Evolutionary conservation across 92 coral and sea anemone species (phyloP).

Genomic region (Zoanthus solanderi): DNA sequence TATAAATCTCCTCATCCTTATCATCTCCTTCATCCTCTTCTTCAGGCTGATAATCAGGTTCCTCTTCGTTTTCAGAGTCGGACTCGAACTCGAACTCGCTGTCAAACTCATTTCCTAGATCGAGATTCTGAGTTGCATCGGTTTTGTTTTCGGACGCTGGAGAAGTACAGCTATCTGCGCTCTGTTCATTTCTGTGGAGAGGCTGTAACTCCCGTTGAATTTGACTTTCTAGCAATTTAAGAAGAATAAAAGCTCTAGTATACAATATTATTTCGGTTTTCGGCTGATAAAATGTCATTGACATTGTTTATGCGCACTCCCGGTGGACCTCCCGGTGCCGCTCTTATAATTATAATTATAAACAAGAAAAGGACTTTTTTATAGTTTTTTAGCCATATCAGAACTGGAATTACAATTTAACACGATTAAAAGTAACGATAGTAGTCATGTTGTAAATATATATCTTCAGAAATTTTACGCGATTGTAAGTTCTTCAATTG

Average conservation of each 20-base stretch:
- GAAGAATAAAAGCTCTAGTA: not conserved
- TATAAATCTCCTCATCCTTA: not conserved
- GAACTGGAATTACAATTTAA: not conserved
- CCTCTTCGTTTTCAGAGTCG: not conserved
- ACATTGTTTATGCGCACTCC: too few relatives aligned
- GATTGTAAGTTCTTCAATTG: not conserved
- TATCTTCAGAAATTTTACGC: too few relatives aligned
- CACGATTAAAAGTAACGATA: not conserved
- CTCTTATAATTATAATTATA: too few relatives aligned
- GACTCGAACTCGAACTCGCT: not conserved
- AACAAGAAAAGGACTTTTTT: not conserved
- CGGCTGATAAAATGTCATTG: not conserved
- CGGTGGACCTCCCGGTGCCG: too few relatives aligned
- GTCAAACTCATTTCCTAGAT: conserved; percentile 1
- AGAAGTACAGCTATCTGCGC: not conserved
- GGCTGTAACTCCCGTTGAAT: not conserved
- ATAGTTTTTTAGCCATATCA: not conserved
- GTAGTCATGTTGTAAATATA: not conserved
- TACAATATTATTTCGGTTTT: not conserved
- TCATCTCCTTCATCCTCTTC: not conserved
- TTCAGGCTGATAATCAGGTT: not conserved
- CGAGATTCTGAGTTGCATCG: not conserved
- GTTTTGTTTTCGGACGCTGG: not conserved
- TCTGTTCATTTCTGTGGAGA: not conserved
- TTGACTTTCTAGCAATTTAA: conserved; percentile 6